Percentiles rank a stretch among this genome's conserved stretches.
Conservation (phyloP, 1,140 invertebrate genomes). For the Cyclargus thomasi region DNA sequence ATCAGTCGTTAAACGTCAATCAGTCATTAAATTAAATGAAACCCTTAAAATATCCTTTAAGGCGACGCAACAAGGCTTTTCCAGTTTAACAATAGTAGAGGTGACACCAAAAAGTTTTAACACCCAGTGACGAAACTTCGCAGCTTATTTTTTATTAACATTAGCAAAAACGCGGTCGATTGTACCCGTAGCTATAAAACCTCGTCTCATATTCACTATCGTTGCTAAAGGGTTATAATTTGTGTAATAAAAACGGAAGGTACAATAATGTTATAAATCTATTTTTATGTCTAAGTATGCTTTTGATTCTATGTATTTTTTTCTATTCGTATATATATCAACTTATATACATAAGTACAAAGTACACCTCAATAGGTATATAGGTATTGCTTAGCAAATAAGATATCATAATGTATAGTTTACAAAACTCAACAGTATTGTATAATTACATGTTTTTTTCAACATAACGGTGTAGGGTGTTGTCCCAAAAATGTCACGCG, state of each 20-base stretch:
- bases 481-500: neutral
- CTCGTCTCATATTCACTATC: neutral
- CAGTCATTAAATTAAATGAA: constrained; percentile 15
- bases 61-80: constrained; percentile 18
- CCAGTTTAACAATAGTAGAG: constrained; percentile 15
- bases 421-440: too few species aligned
- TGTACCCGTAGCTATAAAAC: constrained; percentile 2
- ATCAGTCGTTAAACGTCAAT: constrained; percentile 55
- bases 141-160: neutral
- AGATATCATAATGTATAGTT: too few species aligned
- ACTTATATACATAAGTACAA: too few species aligned
- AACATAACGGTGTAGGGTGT: neutral
- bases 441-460: neutral
- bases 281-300: neutral
- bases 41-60: neutral
- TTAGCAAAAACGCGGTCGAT: neutral
- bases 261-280: neutral
- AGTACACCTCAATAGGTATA: too few species aligned
- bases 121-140: neutral
- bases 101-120: neutral
- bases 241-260: constrained; percentile 8
- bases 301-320: neutral
- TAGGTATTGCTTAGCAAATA: too few species aligned
- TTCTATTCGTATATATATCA: neutral
- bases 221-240: constrained; percentile 7